phyloP scores from a whole-genome alignment of 2,113 vertebrate species.

The Sylvietta virens region DNA sequence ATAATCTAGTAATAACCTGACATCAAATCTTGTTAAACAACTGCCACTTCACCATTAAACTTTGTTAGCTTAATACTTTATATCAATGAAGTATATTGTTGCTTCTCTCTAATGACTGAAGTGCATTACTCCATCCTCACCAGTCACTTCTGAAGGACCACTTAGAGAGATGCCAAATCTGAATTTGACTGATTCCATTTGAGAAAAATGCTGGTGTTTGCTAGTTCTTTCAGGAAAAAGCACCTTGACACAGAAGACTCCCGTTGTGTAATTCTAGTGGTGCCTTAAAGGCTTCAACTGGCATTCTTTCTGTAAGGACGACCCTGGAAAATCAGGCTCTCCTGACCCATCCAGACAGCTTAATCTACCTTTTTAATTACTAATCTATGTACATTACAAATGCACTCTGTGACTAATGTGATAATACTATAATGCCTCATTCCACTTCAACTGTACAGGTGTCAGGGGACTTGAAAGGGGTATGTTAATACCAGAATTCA shows the following conservation, averaged over 20 bases:
- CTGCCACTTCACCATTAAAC: background rate
- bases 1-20: background rate
- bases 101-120: background rate
- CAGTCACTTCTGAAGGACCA: background rate
- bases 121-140: background rate
- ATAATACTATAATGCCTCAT: background rate
- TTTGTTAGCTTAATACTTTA: background rate
- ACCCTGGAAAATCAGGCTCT: background rate
- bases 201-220: background rate
- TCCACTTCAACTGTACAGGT: background rate
- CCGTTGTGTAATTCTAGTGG: background rate
- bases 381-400: background rate
- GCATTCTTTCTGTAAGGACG: background rate
- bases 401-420: background rate
- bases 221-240: background rate
- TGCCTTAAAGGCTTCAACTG: background rate
- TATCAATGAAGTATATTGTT: background rate
- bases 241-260: background rate
- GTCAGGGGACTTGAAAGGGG: background rate
- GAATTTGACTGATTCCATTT: background rate
- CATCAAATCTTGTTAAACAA: background rate
- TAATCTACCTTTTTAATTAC: background rate
- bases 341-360: background rate
- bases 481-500: background rate
- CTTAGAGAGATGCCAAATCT: background rate